Evolutionary conservation across 2,888 invertebrate species (phyloP).

Genomic region (Cyclophora albipunctata): DNA sequence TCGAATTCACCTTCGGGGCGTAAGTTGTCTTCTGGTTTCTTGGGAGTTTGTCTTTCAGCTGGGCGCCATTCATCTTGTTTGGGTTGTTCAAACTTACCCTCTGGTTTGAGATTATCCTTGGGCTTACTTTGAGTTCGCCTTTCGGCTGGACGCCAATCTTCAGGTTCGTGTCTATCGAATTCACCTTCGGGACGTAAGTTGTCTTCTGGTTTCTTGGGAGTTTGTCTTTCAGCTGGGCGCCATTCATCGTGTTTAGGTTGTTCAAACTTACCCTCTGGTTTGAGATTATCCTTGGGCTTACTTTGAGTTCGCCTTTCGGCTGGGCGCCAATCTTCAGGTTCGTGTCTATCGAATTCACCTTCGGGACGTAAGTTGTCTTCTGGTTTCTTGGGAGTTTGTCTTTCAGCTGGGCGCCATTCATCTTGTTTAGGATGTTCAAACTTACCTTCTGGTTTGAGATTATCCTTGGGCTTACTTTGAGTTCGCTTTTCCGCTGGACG

Average conservation of each 20-base stretch:
- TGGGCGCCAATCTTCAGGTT: constrained; percentile 37
- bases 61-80: constrained; percentile 52
- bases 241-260: constrained; percentile 48
- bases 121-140: constrained; percentile 54
- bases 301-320: constrained; percentile 50
- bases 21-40: constrained; percentile 36
- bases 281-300: constrained; percentile 62
- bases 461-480: constrained; percentile 52
- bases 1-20: constrained; percentile 69
- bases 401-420: constrained; percentile 60
- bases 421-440: constrained; percentile 60
- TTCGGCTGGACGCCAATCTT: constrained; percentile 55
- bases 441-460: constrained; percentile 32
- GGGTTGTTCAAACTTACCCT: constrained; percentile 31
- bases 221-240: constrained; percentile 52
- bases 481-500: constrained; percentile 62
- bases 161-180: constrained; percentile 56
- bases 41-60: constrained; percentile 47
- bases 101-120: constrained; percentile 59
- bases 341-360: constrained; percentile 74
- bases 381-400: constrained; percentile 49
- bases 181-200: constrained; percentile 78
- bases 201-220: constrained; percentile 46
- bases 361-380: constrained; percentile 69
- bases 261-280: constrained; percentile 39